These are phyloP conservation scores for Ditula angustiorana DNA, from an alignment of 2,888 invertebrate species.

Conservation along the genomic window DNA sequence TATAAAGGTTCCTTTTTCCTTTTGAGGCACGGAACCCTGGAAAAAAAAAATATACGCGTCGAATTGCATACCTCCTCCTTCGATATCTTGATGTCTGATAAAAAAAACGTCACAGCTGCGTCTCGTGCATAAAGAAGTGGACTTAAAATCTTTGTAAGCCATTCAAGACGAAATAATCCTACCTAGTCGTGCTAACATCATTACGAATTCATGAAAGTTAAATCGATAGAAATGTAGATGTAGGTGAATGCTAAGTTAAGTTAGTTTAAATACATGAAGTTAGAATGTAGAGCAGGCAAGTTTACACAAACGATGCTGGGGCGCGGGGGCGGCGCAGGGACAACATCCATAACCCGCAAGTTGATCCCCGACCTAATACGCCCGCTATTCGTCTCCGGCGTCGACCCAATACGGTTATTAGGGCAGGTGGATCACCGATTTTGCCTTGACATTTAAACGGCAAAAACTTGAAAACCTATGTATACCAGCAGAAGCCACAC, in stretches of 20 bases:
- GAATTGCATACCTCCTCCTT: too few relatives aligned
- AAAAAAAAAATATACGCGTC: too few relatives aligned
- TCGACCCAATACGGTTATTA: slow-evolving; percentile 59
- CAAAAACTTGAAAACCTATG: slow-evolving; percentile 37
- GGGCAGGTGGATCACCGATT: slow-evolving; percentile 54
- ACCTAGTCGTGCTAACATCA: not conserved
- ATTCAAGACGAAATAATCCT: not conserved
- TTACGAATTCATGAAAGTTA: slow-evolving; percentile 1
- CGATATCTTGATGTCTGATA: too few relatives aligned
- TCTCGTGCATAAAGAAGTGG: slow-evolving; percentile 13
- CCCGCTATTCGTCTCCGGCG: slow-evolving; percentile 59
- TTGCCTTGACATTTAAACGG: slow-evolving; percentile 50
- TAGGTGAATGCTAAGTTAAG: slow-evolving; percentile 16
- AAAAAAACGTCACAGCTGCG: slow-evolving; percentile 4
- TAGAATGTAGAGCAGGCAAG: slow-evolving; percentile 19
- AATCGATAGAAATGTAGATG: not conserved
- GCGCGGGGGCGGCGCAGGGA: slow-evolving; percentile 41
- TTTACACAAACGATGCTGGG: slow-evolving; percentile 22
- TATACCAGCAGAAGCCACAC: slow-evolving; percentile 14
- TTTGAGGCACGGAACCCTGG: too few relatives aligned
- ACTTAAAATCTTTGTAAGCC: slow-evolving; percentile 5
- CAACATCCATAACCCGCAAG: slow-evolving; percentile 55
- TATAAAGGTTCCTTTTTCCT: too few relatives aligned
- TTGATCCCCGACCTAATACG: slow-evolving; percentile 52
- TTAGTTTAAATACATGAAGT: slow-evolving; percentile 22